Percentiles rank a stretch among this genome's conserved stretches.
Conservation (phyloP, 2,888 invertebrate species). For the Euplagia quadripunctaria region DNA sequence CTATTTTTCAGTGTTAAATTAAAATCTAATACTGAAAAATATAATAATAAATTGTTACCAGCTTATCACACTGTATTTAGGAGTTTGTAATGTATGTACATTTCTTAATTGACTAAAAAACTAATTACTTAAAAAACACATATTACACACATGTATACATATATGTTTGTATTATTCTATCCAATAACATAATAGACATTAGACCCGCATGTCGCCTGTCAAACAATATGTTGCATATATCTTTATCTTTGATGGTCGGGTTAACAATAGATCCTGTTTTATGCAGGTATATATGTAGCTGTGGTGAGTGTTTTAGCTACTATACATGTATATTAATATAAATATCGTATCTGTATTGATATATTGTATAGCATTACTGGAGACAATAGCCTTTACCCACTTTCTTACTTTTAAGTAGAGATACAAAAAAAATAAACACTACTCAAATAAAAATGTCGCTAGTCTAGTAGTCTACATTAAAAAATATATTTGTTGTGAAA, state of each 20-base stretch:
- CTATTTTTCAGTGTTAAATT: no score
- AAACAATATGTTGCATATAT: slow-evolving; percentile 1
- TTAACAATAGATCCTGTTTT: neutral
- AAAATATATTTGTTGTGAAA: slow-evolving; percentile 15
- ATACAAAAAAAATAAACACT: neutral
- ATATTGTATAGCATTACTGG: neutral
- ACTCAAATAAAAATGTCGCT: neutral
- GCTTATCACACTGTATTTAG: no score
- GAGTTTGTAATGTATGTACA: no score
- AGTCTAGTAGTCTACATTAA: neutral
- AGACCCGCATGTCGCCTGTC: neutral
- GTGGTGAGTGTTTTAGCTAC: neutral
- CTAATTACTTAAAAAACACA: no score
- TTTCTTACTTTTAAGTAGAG: neutral
- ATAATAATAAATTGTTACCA: no score
- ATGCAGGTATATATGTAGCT: slow-evolving; percentile 33
- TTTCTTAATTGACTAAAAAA: no score
- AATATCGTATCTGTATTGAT: neutral
- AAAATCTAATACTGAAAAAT: no score
- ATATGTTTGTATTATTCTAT: neutral
- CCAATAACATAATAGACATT: slow-evolving; percentile 2
- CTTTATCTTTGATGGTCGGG: neutral
- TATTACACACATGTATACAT: neutral
- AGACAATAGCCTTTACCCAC: neutral
- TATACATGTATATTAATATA: neutral